These are phyloP conservation scores for Coilia nasus DNA, from an alignment of 2,797 vertebrate genomes.

Conservation along the genomic window DNA sequence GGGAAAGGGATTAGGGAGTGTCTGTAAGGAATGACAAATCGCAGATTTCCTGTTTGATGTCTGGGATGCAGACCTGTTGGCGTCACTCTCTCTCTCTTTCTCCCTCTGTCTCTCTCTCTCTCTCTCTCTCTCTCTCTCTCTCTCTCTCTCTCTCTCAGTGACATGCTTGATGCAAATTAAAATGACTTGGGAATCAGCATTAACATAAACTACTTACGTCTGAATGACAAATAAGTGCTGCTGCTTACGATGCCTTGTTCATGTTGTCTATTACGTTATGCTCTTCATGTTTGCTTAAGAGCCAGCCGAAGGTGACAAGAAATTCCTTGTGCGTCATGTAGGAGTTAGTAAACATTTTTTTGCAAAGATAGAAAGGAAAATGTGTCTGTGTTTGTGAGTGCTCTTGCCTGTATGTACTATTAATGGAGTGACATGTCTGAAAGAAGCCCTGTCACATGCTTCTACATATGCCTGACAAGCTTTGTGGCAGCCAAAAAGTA, in stretches of 20 bases:
- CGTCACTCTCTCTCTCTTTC: background rate
- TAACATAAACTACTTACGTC: background rate
- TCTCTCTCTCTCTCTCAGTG: background rate
- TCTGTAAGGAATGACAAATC: slow-evolving; percentile 47
- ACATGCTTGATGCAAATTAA: background rate
- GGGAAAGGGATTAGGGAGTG: slow-evolving; percentile 39
- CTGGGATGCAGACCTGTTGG: slow-evolving; percentile 34
- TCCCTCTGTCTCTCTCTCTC: background rate
- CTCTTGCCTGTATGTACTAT: background rate
- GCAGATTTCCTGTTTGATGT: slow-evolving; percentile 47
- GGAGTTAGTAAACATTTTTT: background rate
- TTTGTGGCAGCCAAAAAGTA: background rate
- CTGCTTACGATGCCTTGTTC: slow-evolving; percentile 4
- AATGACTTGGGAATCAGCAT: background rate
- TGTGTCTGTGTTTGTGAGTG: background rate
- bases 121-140: background rate
- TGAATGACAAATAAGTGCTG: background rate
- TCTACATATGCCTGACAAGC: background rate
- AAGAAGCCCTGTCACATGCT: background rate
- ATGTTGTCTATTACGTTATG: background rate
- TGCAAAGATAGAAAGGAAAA: background rate
- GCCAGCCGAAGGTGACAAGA: background rate
- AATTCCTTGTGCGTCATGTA: background rate
- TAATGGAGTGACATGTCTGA: background rate
- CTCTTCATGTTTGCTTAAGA: background rate